Evolutionary conservation across 2,888 invertebrate species (phyloP).

Genomic region (Ectemnius lituratus): DNA sequence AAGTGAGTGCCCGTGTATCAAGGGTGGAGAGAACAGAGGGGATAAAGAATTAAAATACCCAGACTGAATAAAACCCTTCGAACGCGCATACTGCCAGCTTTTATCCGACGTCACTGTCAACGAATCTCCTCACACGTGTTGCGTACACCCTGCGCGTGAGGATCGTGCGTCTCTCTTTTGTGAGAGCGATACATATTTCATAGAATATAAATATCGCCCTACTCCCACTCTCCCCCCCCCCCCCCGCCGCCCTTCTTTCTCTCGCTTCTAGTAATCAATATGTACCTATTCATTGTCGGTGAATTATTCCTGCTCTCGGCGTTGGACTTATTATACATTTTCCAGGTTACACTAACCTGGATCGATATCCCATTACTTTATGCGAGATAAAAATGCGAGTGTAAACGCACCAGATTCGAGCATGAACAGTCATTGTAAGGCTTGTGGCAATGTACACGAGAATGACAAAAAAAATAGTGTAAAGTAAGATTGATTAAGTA

Average conservation of each 20-base stretch:
- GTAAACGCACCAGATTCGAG: too few species aligned
- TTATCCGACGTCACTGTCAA: constrained; percentile 11
- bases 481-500: too few species aligned
- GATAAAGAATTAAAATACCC: constrained; percentile 39
- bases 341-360: too few species aligned
- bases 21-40: constrained; percentile 23
- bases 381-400: too few species aligned
- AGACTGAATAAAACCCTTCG: constrained; percentile 33
- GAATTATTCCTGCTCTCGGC: constrained; percentile 25
- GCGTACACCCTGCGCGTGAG: constrained; percentile 12
- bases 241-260: too few species aligned
- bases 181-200: constrained; percentile 44
- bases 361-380: too few species aligned
- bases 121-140: constrained; percentile 38
- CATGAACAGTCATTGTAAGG: too few species aligned
- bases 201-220: constrained; percentile 41
- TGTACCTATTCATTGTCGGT: constrained; percentile 24
- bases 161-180: constrained; percentile 10
- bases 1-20: constrained; percentile 21
- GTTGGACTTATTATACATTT: constrained; percentile 17
- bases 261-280: constrained; percentile 35
- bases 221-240: constrained; percentile 21
- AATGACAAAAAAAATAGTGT: too few species aligned
- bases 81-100: constrained; percentile 20
- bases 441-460: too few species aligned